Base-by-base conservation (phyloP, 2,113 vertebrate genomes). In the Scophthalmus maximus region DNA sequence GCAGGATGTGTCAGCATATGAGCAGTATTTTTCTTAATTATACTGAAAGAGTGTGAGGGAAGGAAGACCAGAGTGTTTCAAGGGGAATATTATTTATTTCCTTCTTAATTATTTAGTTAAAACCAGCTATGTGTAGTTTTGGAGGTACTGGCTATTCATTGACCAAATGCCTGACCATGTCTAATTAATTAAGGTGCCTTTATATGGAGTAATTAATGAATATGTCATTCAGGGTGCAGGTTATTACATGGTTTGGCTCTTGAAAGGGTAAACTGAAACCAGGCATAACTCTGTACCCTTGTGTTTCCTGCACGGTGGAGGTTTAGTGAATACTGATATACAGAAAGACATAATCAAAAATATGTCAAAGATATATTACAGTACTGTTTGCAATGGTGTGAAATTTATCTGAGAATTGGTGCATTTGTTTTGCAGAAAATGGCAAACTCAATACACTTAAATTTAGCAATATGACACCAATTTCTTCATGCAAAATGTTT, bases 171-270 rank as follows among this genome's bases (percentile, higher is more conserved):
- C 51, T 44, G 40, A 61, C 65, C 29, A 51, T 29, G 46, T 65
- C 59, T 62, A 62, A 73, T 82, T 78, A 79, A 81, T 76, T 68
- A 65, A 46, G 52, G 29, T 26, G 56, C 53, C 73, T 61, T 78
- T 69, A 8, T 47, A 38, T 27, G 25, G 42, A 60, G 59, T 44
- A 76, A 66, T 81, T 40, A 79, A 70, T 64, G 23, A 71, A 73
- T 64, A 61, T 68, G 52, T 46, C 68, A 60, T 49, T 66, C 59
- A 68, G 51, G 34, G 15, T 32, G 20, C 17, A 61, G 47, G 44
- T 29, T 67, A 47, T 74, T 65, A 10, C 10, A 59, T 61, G 17
- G 20, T 12, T 20, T 32, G 30, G 49, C 20, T 38, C 55, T 40
- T 72, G 38, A 49, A 11, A 23, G 44, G 23, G 20, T 18, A 47